These are phyloP conservation scores for Knipowitschia caucasica DNA, from an alignment of 2,797 vertebrate genomes.

Conservation along the genomic window DNA sequence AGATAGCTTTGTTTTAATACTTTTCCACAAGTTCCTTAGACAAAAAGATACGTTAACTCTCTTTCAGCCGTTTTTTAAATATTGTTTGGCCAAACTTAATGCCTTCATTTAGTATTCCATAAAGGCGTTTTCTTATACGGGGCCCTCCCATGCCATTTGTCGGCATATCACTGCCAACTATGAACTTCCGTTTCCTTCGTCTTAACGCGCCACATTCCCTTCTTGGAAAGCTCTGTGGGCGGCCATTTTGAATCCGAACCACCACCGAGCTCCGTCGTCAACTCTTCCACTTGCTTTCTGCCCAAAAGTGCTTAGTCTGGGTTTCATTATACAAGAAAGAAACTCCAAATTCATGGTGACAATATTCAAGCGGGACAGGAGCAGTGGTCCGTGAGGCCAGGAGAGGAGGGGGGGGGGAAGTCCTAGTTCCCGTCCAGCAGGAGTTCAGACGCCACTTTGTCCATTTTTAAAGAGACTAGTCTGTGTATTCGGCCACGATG, in stretches of 20 bases:
- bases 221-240: slow-evolving; percentile 26
- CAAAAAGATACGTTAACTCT: too few relatives aligned
- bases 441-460: slow-evolving; percentile 49
- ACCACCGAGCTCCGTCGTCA: slow-evolving; percentile 11
- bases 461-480: slow-evolving; percentile 73
- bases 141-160: neutral
- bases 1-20: too few relatives aligned
- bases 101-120: too few relatives aligned
- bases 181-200: slow-evolving; percentile 25
- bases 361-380: neutral
- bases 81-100: too few relatives aligned
- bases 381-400: slow-evolving; percentile 13
- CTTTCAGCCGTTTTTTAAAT: too few relatives aligned
- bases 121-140: too few relatives aligned
- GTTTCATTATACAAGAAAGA: neutral
- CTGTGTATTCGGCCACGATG: slow-evolving; percentile 96
- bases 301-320: neutral
- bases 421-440: slow-evolving; percentile 73
- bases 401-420: too few relatives aligned
- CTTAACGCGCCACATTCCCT: slow-evolving; percentile 28
- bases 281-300: slow-evolving; percentile 11
- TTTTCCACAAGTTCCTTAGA: too few relatives aligned
- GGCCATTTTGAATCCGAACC: slow-evolving; percentile 16
- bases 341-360: neutral
- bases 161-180: slow-evolving; percentile 20